phyloP scores from a whole-genome alignment of 2,797 vertebrate species.

The Allobates femoralis region DNA sequence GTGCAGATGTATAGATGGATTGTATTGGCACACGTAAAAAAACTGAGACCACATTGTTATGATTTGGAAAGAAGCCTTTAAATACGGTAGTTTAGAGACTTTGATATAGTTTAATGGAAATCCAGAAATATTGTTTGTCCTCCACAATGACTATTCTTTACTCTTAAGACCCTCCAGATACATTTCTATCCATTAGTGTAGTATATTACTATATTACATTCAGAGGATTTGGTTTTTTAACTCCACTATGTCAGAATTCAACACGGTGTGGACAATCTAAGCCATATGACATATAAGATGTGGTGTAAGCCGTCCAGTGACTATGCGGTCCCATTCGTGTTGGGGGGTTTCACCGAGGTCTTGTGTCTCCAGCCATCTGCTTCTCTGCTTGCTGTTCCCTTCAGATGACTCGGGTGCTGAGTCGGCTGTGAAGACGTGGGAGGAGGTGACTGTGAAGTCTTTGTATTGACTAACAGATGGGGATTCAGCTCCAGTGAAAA shows the following conservation, averaged over 20 bases:
- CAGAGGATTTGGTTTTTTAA: neutral
- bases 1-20: too few species aligned
- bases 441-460: conserved; percentile 39
- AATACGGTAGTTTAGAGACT: too few species aligned
- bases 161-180: too few species aligned
- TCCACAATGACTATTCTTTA: too few species aligned
- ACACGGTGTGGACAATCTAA: neutral
- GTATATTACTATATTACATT: neutral
- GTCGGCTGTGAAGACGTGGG: conserved; percentile 23
- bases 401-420: neutral
- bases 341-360: neutral
- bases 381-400: neutral
- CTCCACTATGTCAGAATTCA: neutral
- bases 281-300: neutral
- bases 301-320: neutral
- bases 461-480: conserved; percentile 37
- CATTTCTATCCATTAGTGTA: too few species aligned
- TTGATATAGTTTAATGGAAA: too few species aligned
- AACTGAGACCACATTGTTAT: too few species aligned
- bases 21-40: too few species aligned
- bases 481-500: conserved; percentile 24
- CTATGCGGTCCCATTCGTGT: neutral
- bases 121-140: too few species aligned
- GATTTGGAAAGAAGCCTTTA: too few species aligned
- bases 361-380: neutral